Evolutionary conservation across 2,113 vertebrate genomes (phyloP), one percentile per base, ranked within the genome.

Genomic region (Phrynosoma blainvillii): DNA sequence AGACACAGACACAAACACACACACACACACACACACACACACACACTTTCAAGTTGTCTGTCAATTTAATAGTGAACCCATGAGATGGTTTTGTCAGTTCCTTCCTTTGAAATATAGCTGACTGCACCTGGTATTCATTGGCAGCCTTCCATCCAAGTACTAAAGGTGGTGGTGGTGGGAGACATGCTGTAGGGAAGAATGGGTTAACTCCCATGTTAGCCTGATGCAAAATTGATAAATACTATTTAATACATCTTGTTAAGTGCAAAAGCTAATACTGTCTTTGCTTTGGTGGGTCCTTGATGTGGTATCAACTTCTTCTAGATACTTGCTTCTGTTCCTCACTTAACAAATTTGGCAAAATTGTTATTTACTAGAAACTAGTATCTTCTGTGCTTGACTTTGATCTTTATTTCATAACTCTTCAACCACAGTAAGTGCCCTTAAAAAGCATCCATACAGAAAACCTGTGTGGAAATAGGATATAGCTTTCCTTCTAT

Each of bases 401-500:
- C 36, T 85, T 21, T 42, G n/a, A 47, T 66, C 32, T 23, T 85
- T 76, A 42, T 77, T 85, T 77, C n/a, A 66, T 77, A 85, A 47
- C 56, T 42, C 65, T 56, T 25, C 56, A 20, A 65, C 36, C 36
- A 21, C 40, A 25, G 23, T 47, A 76, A 85, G 84, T 85, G 84
- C 13, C n/a, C 23, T 85, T 42, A 66, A 66, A 85, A 66, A 27
- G 23, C 74, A 77, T 42, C 56, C 32, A 40, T 59, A 77, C 36
- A 66, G 74, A 77, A n/a, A 30, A 32, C 8, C 32, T 75, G 32
- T 47, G 56, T 30, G 54, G 56, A 65, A 65, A 77, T 23, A 47
- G 73, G 73, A 62, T 77, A 65, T 93, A 94, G 94, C 94, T 90
- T 93, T 90, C 89, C 83, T 94, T 93, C 86, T 89, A 88, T 93